Percentiles rank a stretch among this genome's conserved stretches.
These are phyloP conservation scores for Actinia tenebrosa DNA, from an alignment of 64 coral and sea anemone species.

Conservation along the genomic window DNA sequence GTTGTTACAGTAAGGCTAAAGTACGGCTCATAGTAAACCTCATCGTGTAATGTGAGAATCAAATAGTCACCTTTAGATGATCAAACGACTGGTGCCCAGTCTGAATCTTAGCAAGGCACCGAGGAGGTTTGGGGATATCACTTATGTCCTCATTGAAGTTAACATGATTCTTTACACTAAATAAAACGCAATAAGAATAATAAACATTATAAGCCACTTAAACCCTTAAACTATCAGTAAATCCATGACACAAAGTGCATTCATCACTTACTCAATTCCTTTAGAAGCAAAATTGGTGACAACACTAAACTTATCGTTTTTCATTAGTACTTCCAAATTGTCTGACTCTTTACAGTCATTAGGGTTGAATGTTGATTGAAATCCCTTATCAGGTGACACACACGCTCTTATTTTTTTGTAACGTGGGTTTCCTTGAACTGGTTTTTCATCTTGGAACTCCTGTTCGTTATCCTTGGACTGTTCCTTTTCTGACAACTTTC, in stretches of 20 bases:
- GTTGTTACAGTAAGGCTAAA: too few species aligned
- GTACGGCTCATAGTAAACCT: too few species aligned
- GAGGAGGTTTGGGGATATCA: slow-evolving; percentile 16
- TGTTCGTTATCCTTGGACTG: background rate
- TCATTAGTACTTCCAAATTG: background rate
- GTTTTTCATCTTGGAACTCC: background rate
- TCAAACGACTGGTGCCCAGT: slow-evolving; percentile 9
- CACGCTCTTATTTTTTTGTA: background rate
- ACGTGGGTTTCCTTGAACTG: background rate
- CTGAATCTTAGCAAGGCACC: slow-evolving; percentile 40
- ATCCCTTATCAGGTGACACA: background rate
- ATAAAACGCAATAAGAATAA: background rate
- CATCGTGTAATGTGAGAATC: too few species aligned
- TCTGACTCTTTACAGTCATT: background rate
- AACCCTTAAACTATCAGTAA: too few species aligned
- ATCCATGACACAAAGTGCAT: too few species aligned
- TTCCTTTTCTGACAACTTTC: background rate
- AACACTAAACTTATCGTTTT: slow-evolving; percentile 43
- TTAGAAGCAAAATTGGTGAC: slow-evolving; percentile 33
- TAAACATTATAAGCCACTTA: too few species aligned
- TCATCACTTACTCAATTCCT: slow-evolving; percentile 46
- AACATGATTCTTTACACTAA: slow-evolving; percentile 29
- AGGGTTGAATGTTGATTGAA: background rate
- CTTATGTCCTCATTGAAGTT: slow-evolving; percentile 32
- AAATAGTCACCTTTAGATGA: background rate